A percentile compares a stretch with the other conserved stretches of the same genome.
These are phyloP conservation scores for Micromys minutus DNA, from an alignment of 2,113 vertebrate species.

Conservation along the genomic window DNA sequence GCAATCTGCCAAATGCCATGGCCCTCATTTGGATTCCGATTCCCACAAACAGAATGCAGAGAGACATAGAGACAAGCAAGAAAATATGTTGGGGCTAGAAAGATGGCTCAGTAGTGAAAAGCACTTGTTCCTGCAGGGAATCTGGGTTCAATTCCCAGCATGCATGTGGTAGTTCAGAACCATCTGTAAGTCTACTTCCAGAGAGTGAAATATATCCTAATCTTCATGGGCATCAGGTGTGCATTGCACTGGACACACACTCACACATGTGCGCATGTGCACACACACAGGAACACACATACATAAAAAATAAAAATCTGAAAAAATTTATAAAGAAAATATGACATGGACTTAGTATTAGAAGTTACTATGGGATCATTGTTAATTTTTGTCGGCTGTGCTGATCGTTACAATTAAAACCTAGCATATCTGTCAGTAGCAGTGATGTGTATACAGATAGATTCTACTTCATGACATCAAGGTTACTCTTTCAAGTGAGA, in stretches of 20 bases:
- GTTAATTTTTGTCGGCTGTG: background rate
- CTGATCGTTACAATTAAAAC: background rate
- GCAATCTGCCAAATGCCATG: background rate
- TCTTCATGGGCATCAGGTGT: background rate
- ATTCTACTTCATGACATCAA: conserved; percentile 77
- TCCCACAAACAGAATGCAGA: background rate
- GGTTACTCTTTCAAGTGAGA: conserved; percentile 78
- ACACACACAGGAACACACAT: background rate
- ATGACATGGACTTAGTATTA: background rate
- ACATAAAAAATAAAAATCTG: background rate
- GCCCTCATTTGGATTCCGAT: background rate
- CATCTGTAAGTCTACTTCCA: background rate
- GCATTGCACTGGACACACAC: background rate
- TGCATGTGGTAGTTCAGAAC: background rate
- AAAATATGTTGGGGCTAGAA: background rate
- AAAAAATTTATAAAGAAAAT: background rate
- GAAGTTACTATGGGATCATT: background rate
- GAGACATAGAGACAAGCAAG: conserved; percentile 8
- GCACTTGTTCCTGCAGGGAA: background rate
- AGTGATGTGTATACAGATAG: conserved; percentile 74
- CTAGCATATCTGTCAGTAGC: conserved; percentile 6
- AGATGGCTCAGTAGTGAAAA: background rate
- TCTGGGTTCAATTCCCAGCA: background rate
- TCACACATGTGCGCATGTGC: background rate
- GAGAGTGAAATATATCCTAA: background rate